Evolutionary conservation across 2,888 invertebrate species (phyloP), one percentile per base, ranked within the genome.

Genomic region (Coleophora flavipennella): DNA sequence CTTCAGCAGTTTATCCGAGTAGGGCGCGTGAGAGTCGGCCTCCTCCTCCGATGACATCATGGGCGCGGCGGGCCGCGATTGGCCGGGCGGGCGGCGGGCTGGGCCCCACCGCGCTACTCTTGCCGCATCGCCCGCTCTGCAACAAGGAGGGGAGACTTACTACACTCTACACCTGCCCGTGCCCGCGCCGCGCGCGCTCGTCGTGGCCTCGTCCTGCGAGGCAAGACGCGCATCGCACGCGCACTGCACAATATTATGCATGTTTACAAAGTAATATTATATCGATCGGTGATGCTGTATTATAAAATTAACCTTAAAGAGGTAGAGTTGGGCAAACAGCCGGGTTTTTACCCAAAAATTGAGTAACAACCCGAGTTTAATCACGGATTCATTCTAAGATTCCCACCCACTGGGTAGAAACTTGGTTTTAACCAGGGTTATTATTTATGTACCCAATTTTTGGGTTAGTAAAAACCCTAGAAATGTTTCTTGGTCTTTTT

Each of bases 1-100:
- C 92, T 93, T 94, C 89, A 93, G 90, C 88, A 92, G 91, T 87
- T 91, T 92, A 90, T 92, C 93, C 91, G 92, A 92, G 90, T 92
- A 94, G 92, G 94, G 93, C 90, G 93, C 93, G 90, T 92, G 93
- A 89, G 90, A 91, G 88, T 92, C 93, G 89, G 92, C 92, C 92
- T 94, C 94, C 93, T 94, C 94, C 92, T 94, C 94, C 92, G 94
- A 94, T 94, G 94, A 94, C 94, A 94, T 94, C 93, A 94, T 93
- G 90, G 88, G 93, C 92, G 88, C 89, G 89, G 86, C 88, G 89
- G 85, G 88, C 90, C 90, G 89, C 87, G 89, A 90, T 92, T 92
- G 92, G 92, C 90, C 90, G 88, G 81, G 86, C 88, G 81, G 86
- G 89, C 89, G 87, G 86, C 83, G 83, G 84, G 85, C 75, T 62